phyloP scores from a whole-genome alignment of 1,140 invertebrate genomes.

The Mercenaria mercenaria region DNA sequence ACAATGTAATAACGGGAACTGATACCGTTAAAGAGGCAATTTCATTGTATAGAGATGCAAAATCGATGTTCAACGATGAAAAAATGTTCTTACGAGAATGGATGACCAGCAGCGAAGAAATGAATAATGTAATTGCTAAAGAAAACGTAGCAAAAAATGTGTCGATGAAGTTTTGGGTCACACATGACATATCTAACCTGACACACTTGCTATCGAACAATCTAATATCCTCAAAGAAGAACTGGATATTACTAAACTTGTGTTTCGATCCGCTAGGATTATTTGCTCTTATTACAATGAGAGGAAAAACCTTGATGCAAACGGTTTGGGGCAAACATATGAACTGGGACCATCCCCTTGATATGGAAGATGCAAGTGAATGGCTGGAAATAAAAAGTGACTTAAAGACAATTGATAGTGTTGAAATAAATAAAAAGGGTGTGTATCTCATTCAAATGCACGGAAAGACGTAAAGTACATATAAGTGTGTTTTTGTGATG shows the following conservation, averaged over 20 bases:
- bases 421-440: background rate
- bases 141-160: background rate
- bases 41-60: background rate
- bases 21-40: background rate
- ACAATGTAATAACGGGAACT: background rate
- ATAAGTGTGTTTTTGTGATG: slow-evolving; percentile 11
- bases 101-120: background rate
- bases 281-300: background rate
- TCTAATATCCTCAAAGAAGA: background rate
- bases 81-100: background rate
- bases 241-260: background rate
- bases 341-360: background rate
- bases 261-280: background rate
- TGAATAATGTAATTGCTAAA: background rate
- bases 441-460: background rate
- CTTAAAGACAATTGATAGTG: background rate
- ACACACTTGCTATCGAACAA: background rate
- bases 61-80: background rate
- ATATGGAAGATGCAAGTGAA: background rate
- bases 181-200: background rate
- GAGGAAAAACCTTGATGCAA: background rate
- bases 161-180: background rate
- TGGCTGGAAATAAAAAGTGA: background rate
- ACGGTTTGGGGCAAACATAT: background rate
- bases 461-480: background rate